A percentile compares a stretch with the other conserved stretches of the same genome.
These are phyloP conservation scores for Glyphotaelius pellucidus DNA, from an alignment of 2,888 invertebrate species.

Conservation along the genomic window DNA sequence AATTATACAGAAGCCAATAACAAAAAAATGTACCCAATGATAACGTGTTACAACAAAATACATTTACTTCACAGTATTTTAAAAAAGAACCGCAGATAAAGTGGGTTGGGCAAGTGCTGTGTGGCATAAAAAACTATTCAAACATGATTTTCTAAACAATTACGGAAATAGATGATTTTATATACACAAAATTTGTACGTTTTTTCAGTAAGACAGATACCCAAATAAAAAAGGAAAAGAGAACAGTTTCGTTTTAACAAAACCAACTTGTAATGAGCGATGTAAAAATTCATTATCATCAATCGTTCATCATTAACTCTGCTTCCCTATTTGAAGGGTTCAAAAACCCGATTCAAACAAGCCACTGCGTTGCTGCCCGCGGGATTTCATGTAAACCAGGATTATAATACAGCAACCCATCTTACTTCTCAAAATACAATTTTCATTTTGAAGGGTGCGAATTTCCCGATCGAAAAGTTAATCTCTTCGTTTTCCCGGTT, in stretches of 20 bases:
- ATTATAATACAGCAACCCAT: background rate
- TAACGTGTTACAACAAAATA: too few relatives aligned
- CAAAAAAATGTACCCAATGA: too few relatives aligned
- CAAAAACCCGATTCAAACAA: background rate
- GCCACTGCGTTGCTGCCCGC: background rate
- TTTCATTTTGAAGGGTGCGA: background rate
- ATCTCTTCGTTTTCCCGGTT: background rate
- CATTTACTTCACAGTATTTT: too few relatives aligned
- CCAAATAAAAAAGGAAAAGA: background rate
- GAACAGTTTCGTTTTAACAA: background rate
- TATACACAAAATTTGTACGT: background rate
- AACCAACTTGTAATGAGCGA: background rate
- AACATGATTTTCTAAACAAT: background rate
- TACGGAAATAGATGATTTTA: background rate
- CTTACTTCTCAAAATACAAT: background rate
- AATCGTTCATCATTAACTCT: background rate
- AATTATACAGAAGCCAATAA: too few relatives aligned
- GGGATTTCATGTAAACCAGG: background rate
- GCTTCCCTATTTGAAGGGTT: background rate
- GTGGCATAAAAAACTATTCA: background rate
- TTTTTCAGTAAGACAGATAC: background rate
- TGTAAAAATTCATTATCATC: background rate
- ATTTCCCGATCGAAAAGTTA: background rate
- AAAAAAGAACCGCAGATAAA: background rate
- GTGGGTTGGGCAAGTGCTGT: background rate